Percentiles rank a stretch among this genome's conserved stretches.
Conservation (phyloP, 2,888 invertebrate genomes). For the Anodontia alba region DNA sequence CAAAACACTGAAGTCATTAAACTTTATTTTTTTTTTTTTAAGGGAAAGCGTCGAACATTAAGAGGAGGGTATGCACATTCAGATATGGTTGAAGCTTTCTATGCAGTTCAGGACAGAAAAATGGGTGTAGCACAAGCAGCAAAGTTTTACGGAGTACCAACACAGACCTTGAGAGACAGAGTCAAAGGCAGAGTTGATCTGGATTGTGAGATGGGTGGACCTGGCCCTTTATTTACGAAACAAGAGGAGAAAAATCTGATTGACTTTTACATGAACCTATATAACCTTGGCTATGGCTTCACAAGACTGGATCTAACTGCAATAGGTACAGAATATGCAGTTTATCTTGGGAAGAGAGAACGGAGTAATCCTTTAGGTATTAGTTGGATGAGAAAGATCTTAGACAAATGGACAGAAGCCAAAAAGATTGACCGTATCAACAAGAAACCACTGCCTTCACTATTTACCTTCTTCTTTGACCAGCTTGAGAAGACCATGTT, state of each 20-base stretch:
- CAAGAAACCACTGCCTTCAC: constrained; percentile 1
- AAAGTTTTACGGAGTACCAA: constrained; percentile 20
- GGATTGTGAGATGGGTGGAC: constrained; percentile 2
- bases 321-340: neutral
- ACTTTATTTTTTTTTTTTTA: neutral
- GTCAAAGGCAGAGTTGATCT: constrained; percentile 21
- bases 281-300: neutral
- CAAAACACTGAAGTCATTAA: too few species aligned
- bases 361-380: neutral
- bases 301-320: neutral
- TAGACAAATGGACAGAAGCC: neutral
- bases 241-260: neutral
- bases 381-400: neutral
- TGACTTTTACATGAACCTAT: neutral
- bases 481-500: constrained; percentile 1
- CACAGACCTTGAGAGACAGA: constrained; percentile 23
- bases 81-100: neutral
- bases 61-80: neutral
- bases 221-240: constrained; percentile 3
- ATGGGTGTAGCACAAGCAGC: neutral
- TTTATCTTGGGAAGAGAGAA: constrained; percentile 12
- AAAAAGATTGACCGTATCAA: constrained; percentile 4
- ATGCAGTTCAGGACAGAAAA: neutral
- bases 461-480: neutral
- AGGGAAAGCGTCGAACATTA: neutral